A percentile compares a stretch with the other conserved stretches of the same genome.
phyloP scores from a whole-genome alignment of 1,140 invertebrate species.

The Caenorhabditis tropicalis region DNA sequence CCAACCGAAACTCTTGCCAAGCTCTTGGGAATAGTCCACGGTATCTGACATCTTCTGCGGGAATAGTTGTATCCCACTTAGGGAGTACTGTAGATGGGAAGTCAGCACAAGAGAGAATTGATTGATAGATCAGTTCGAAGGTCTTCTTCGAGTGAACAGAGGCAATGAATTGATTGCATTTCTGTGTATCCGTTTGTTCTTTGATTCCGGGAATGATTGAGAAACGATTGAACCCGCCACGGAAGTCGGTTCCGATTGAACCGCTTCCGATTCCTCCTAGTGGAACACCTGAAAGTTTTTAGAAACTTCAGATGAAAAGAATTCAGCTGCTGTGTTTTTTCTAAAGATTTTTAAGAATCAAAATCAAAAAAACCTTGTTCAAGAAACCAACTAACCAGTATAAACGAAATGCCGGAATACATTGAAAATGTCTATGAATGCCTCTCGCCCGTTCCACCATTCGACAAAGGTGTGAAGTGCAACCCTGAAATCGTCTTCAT shows the following conservation, averaged over 20 bases:
- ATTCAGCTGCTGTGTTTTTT: too few species aligned
- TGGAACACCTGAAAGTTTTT: slow-evolving; percentile 78
- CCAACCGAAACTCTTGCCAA: slow-evolving; percentile 46
- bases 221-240: slow-evolving; percentile 89
- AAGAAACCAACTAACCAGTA: slow-evolving; percentile 48
- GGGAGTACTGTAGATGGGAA: slow-evolving; percentile 84
- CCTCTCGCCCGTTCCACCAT: slow-evolving; percentile 48
- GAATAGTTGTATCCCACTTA: slow-evolving; percentile 59
- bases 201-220: slow-evolving; percentile 86
- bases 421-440: slow-evolving; percentile 54
- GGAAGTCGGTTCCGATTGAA: slow-evolving; percentile 87
- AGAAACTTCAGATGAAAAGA: background rate
- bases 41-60: slow-evolving; percentile 43
- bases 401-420: slow-evolving; percentile 41
- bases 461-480: slow-evolving; percentile 32
- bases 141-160: slow-evolving; percentile 5
- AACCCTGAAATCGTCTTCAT: slow-evolving; percentile 19
- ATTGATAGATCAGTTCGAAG: slow-evolving; percentile 80
- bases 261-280: slow-evolving; percentile 89
- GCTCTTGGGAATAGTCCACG: slow-evolving; percentile 48
- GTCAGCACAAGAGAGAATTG: slow-evolving; percentile 81
- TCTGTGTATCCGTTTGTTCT: slow-evolving; percentile 76
- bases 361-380: too few species aligned
- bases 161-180: slow-evolving; percentile 57
- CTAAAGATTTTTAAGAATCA: too few species aligned